These are phyloP conservation scores for Sphecodes monilicornis DNA, from an alignment of 2,888 invertebrate genomes.

Conservation along the genomic window DNA sequence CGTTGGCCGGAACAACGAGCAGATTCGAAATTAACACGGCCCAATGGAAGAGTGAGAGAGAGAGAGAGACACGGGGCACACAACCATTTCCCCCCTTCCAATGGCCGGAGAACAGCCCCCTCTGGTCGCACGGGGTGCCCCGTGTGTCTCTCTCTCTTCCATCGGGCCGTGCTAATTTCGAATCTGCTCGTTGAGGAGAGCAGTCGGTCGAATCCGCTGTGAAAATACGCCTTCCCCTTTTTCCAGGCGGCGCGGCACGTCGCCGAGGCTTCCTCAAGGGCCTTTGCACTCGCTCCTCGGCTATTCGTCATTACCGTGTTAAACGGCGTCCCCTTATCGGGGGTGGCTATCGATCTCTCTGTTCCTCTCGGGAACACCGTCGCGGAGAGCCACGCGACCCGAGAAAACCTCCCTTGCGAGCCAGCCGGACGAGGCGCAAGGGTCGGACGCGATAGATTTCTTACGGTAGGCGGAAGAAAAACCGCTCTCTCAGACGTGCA, in stretches of 20 bases:
- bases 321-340: constrained; percentile 62
- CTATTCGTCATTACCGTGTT: constrained; percentile 64
- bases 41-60: constrained; percentile 69
- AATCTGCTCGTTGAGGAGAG: constrained; percentile 19
- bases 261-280: constrained; percentile 56
- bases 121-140: background rate
- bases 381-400: constrained; percentile 49
- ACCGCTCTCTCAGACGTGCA: constrained; percentile 29
- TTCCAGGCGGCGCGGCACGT: constrained; percentile 44
- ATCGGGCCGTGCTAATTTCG: background rate
- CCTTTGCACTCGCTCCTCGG: constrained; percentile 58
- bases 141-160: constrained; percentile 2
- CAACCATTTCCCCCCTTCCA: no score
- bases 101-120: background rate
- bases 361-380: constrained; percentile 1
- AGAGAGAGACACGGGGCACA: constrained; percentile 48
- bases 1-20: constrained; percentile 78
- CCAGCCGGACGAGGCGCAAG: background rate
- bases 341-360: constrained; percentile 58
- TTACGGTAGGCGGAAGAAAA: constrained; percentile 51
- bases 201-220: constrained; percentile 53
- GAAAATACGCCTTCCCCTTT: constrained; percentile 51
- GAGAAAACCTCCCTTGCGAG: background rate
- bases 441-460: constrained; percentile 32
- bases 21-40: constrained; percentile 76